Conservation (phyloP, 2,888 invertebrate genomes). For the Harpalus rufipes region DNA sequence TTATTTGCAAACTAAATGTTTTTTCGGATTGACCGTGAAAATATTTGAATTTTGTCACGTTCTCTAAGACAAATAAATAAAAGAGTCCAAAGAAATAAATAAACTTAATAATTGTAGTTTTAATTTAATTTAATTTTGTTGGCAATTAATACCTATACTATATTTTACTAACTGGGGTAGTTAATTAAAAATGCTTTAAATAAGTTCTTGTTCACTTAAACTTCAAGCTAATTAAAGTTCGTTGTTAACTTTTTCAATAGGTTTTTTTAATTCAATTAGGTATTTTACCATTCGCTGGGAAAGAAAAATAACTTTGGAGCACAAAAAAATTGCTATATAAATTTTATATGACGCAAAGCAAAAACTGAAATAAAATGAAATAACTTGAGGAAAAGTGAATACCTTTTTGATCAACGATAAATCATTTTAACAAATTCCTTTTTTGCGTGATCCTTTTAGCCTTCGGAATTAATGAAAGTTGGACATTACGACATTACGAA, state of each 20-base stretch:
- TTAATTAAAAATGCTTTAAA: constrained; percentile 43
- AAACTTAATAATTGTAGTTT: constrained; percentile 37
- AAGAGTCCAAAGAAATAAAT: not conserved
- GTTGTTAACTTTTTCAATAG: constrained; percentile 33
- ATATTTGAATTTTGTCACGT: not conserved
- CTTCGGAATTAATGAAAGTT: constrained; percentile 45
- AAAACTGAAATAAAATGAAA: constrained; percentile 15
- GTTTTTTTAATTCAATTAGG: constrained; percentile 31
- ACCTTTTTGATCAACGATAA: constrained; percentile 29
- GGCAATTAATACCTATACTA: constrained; percentile 19
- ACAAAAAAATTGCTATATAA: not conserved
- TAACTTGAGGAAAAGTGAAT: constrained; percentile 48
- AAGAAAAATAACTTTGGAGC: not conserved
- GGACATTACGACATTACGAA: constrained; percentile 36
- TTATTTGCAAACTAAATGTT: no score
- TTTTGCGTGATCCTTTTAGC: constrained; percentile 53
- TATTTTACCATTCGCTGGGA: constrained; percentile 24
- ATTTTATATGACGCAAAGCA: not conserved
- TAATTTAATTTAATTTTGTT: constrained; percentile 19
- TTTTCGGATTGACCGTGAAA: not conserved
- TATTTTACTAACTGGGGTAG: not conserved
- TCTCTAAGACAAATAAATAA: not conserved
- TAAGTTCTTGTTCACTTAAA: constrained; percentile 32
- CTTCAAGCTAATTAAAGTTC: constrained; percentile 38
- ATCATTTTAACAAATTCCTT: constrained; percentile 54